Evolutionary conservation across 2,888 invertebrate species (phyloP), one percentile per base, ranked within the genome.

Genomic region (Hirtodrosophila histrioides): DNA sequence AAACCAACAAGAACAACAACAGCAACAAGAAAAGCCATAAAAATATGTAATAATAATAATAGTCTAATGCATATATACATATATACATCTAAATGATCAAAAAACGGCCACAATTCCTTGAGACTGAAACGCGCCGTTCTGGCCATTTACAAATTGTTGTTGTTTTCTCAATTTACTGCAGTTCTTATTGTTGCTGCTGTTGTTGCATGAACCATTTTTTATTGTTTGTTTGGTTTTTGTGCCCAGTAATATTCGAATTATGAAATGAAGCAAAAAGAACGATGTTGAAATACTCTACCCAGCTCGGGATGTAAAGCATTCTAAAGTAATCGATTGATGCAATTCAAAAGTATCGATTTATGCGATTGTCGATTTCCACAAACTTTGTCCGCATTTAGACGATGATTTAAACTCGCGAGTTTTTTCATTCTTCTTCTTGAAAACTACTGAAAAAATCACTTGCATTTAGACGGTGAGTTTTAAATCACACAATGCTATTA

Each of bases 141-240:
- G 62, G 36, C 53, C 53, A 61, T 62, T 69, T 68, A 49, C 44
- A 45, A 49, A 45, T 66, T 58, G 45, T 55, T 58, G 41, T 56
- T 60, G 46, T 58, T 36, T 43, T 33, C 45, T 51, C 57, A 66
- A 49, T 50, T 68, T 29, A 41, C 60, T 40, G 31, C 46, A 55
- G 50, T 43, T 67, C n/a, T 35, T 31, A 29, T 17, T 17, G 17
- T 44, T 36, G 29, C 37, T 37, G 41, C 41, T 51, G 45, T 17
- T 57, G 54, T 61, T 76, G 72, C 67, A 63, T 60, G 75, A 40
- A 50, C 50, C 41, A 37, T 48, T 58, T 31, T 4, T 40, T 48
- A 58, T 31, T 24, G 37, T 45, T 29, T 51, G 41, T 58, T 46
- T 43, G 35, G 7, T 24, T 23, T 2, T 44, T 29, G 1, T 39